phyloP scores from a whole-genome alignment of 2,113 vertebrate genomes.

The Marcusenius ussheri region DNA sequence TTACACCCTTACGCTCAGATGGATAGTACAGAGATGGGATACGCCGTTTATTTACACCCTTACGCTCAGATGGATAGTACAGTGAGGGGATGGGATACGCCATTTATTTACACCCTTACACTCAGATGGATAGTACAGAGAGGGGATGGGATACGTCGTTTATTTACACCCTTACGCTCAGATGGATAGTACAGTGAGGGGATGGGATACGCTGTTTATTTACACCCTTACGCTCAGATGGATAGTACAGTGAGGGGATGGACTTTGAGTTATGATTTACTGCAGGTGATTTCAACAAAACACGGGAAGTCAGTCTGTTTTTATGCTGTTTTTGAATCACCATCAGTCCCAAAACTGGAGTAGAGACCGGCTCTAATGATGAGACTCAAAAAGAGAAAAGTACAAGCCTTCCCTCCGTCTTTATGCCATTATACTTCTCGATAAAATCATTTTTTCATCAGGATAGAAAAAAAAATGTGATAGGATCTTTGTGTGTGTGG shows the following conservation, averaged over 20 bases:
- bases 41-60: too few species aligned
- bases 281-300: not conserved
- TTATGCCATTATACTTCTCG: not conserved
- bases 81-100: too few species aligned
- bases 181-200: too few species aligned
- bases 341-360: not conserved
- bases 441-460: not conserved
- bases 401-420: not conserved
- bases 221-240: too few species aligned
- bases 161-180: too few species aligned
- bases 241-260: not conserved
- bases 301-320: not conserved
- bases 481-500: not conserved
- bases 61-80: too few species aligned
- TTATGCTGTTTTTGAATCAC: not conserved
- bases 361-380: not conserved
- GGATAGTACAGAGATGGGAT: too few species aligned
- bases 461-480: not conserved
- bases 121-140: too few species aligned
- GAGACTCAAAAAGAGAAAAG: not conserved
- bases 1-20: too few species aligned
- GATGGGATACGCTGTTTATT: too few species aligned
- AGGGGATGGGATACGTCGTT: too few species aligned
- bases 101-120: too few species aligned
- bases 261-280: not conserved